Evolutionary conservation across 64 coral and sea anemone species (phyloP).

Genomic region (Anthopleura sola): DNA sequence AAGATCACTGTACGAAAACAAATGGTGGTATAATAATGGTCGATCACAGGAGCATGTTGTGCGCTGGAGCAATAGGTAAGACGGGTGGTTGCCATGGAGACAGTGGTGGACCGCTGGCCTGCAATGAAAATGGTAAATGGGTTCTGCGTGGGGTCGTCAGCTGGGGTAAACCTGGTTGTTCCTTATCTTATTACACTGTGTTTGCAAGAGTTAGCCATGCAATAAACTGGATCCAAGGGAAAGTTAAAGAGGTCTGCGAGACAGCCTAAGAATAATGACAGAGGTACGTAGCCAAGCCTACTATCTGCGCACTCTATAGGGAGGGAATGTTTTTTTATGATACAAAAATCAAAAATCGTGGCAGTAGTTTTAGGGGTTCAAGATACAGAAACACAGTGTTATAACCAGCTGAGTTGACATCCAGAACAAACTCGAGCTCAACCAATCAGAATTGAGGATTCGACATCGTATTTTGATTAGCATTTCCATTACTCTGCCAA

Average conservation of each 20-base stretch:
- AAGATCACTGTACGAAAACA: neutral
- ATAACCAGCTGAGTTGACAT: too few species aligned
- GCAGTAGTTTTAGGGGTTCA: too few species aligned
- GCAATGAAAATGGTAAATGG: constrained; percentile 42
- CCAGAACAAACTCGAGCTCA: too few species aligned
- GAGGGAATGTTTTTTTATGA: too few species aligned
- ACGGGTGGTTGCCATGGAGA: constrained; percentile 57
- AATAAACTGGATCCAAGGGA: constrained; percentile 46
- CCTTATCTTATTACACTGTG: constrained; percentile 32
- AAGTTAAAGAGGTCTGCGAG: neutral
- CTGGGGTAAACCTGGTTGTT: constrained; percentile 39
- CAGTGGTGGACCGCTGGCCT: constrained; percentile 57
- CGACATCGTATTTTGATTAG: too few species aligned
- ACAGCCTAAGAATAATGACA: neutral
- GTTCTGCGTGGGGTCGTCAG: constrained; percentile 57
- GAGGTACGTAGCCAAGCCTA: too few species aligned
- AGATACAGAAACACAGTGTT: too few species aligned
- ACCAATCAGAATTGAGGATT: too few species aligned
- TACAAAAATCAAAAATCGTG: too few species aligned
- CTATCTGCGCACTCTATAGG: too few species aligned
- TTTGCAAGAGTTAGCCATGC: constrained; percentile 59
- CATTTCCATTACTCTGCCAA: too few species aligned
- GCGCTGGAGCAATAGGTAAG: constrained; percentile 24
- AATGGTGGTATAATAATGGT: neutral
- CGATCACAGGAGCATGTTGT: constrained; percentile 33